Conservation (phyloP, 2,888 invertebrate genomes). For the Trachelus iudaicus region DNA sequence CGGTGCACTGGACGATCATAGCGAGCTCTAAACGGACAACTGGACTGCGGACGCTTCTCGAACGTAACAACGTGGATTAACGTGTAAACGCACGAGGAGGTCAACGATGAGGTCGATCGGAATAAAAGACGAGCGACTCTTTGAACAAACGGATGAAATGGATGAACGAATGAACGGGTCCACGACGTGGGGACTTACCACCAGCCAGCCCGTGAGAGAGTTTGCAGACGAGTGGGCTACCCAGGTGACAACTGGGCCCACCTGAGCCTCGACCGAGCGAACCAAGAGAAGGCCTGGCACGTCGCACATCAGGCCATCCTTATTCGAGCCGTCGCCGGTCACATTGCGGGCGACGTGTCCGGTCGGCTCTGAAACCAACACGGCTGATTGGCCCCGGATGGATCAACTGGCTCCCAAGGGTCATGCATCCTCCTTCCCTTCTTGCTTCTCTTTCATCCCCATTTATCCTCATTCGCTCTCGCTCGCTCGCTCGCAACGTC, state of each 20-base stretch:
- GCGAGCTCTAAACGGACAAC: slow-evolving; percentile 11
- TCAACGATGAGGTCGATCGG: not conserved
- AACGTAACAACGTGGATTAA: not conserved
- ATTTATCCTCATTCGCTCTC: not conserved
- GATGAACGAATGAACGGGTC: not conserved
- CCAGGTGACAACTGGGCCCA: slow-evolving; percentile 44
- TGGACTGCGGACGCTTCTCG: slow-evolving; percentile 14
- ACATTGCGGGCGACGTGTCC: slow-evolving; percentile 47
- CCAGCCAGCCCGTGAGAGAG: slow-evolving; percentile 50
- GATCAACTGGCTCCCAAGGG: slow-evolving; percentile 8
- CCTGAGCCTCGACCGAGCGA: slow-evolving; percentile 46
- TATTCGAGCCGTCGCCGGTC: slow-evolving; percentile 57
- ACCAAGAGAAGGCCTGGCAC: slow-evolving; percentile 39
- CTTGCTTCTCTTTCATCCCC: not conserved
- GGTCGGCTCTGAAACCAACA: slow-evolving; percentile 57
- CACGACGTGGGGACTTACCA: slow-evolving; percentile 43
- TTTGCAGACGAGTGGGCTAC: slow-evolving; percentile 49
- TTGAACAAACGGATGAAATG: not conserved
- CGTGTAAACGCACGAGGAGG: not conserved
- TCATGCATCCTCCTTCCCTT: slow-evolving; percentile 2
- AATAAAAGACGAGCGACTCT: not conserved
- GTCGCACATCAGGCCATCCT: slow-evolving; percentile 43
- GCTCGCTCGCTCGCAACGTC: not conserved
- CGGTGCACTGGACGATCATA: slow-evolving; percentile 20
- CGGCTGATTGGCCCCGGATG: slow-evolving; percentile 47